Conservation (phyloP, 2,888 invertebrate species). For the Drosophila quasianomalipes region DNA sequence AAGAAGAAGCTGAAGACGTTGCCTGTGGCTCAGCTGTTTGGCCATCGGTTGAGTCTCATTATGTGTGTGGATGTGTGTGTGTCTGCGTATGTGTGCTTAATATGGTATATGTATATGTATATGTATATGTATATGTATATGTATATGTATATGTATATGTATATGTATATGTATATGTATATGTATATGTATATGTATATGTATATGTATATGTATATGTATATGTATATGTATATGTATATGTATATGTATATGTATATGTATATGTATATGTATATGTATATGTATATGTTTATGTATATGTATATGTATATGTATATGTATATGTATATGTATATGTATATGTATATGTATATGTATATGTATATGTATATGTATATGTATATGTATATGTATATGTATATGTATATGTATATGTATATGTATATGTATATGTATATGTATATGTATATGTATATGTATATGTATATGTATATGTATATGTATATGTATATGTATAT, state of each 20-base stretch:
- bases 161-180: slow-evolving; percentile 26
- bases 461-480: neutral
- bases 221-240: slow-evolving; percentile 29
- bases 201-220: slow-evolving; percentile 11
- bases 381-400: slow-evolving; percentile 33
- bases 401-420: slow-evolving; percentile 39
- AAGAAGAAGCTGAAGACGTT: slow-evolving; percentile 30
- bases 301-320: slow-evolving; percentile 38
- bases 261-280: slow-evolving; percentile 36
- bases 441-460: slow-evolving; percentile 26
- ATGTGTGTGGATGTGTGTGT: slow-evolving; percentile 1
- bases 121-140: slow-evolving; percentile 36
- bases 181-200: slow-evolving; percentile 43
- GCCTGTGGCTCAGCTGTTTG: slow-evolving; percentile 69
- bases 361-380: slow-evolving; percentile 18
- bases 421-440: slow-evolving; percentile 41
- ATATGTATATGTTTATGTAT: slow-evolving; percentile 42
- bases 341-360: slow-evolving; percentile 33
- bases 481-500: slow-evolving; percentile 26
- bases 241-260: slow-evolving; percentile 7
- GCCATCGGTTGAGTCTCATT: slow-evolving; percentile 33
- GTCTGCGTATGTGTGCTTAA: too few relatives aligned
- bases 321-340: slow-evolving; percentile 23
- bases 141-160: slow-evolving; percentile 28
- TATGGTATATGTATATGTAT: slow-evolving; percentile 21